Percentiles rank a stretch among this genome's conserved stretches.
phyloP scores from a whole-genome alignment of 2,888 invertebrate species.

The Spodoptera littoralis region DNA sequence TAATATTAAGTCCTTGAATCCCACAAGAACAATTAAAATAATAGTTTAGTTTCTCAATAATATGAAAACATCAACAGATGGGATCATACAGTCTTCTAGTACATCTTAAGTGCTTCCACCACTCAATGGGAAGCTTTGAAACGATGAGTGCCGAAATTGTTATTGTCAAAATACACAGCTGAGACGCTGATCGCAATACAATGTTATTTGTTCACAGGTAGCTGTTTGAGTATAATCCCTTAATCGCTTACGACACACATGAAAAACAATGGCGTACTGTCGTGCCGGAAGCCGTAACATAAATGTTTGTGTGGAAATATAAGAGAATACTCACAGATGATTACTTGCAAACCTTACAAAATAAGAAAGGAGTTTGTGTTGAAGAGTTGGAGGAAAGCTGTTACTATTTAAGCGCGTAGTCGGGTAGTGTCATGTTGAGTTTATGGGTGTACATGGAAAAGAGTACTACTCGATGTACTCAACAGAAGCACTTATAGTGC shows the following conservation, averaged over 20 bases:
- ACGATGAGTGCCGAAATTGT: slow-evolving; percentile 17
- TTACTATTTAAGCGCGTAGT: slow-evolving; percentile 18
- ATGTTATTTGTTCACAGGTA: slow-evolving; percentile 43
- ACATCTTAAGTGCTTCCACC: no score
- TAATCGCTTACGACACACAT: slow-evolving; percentile 39
- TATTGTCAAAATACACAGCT: slow-evolving; percentile 13
- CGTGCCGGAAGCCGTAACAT: slow-evolving; percentile 13
- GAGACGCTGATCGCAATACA: slow-evolving; percentile 23
- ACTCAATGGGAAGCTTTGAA: slow-evolving; percentile 2
- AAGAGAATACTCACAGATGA: slow-evolving; percentile 22
- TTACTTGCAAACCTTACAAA: slow-evolving; percentile 26
- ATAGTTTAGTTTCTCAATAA: no score
- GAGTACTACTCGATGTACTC: no score
- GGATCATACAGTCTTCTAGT: no score
- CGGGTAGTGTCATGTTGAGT: no score
- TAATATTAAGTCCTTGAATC: no score
- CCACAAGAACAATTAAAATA: no score
- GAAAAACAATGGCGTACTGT: slow-evolving; percentile 40
- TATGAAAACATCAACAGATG: no score
- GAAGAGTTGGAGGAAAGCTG: slow-evolving; percentile 2
- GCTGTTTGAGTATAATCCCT: slow-evolving; percentile 31
- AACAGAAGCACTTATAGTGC: no score
- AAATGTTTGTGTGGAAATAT: slow-evolving; percentile 33
- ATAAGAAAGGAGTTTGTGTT: slow-evolving; percentile 30
- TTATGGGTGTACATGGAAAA: no score